A percentile compares a stretch with the other conserved stretches of the same genome.
Conservation (phyloP, 2,888 invertebrate genomes). For the Hyppa rectilinea region DNA sequence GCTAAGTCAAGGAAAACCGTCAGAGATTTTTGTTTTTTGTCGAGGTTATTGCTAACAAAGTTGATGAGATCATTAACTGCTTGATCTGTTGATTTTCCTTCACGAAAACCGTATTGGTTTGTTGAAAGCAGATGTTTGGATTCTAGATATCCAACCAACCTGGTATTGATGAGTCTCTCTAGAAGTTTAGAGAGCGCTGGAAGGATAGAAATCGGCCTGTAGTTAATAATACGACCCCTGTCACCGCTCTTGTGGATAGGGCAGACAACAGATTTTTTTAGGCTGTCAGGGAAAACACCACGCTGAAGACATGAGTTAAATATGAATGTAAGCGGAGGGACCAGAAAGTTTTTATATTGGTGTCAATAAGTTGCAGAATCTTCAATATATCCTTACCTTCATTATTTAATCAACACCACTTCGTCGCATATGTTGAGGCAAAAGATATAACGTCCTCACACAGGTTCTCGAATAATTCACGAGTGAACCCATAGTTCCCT, state of each 20-base stretch:
- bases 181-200: too few relatives aligned
- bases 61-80: not conserved
- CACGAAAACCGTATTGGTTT: not conserved
- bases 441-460: too few relatives aligned
- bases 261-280: not conserved
- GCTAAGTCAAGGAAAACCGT: not conserved
- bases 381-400: too few relatives aligned
- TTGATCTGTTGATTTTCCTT: not conserved
- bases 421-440: too few relatives aligned
- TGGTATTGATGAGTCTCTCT: too few relatives aligned
- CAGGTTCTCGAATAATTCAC: too few relatives aligned
- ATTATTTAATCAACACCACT: too few relatives aligned
- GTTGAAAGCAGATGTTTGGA: not conserved
- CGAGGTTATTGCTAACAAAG: not conserved
- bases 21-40: not conserved
- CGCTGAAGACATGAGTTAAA: not conserved
- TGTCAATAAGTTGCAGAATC: too few relatives aligned
- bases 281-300: slow-evolving; percentile 1
- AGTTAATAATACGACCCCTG: not conserved
- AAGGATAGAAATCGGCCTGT: too few relatives aligned
- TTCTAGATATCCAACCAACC: not conserved
- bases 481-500: too few relatives aligned
- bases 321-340: not conserved
- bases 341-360: too few relatives aligned
- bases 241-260: slow-evolving; percentile 5